Base-by-base conservation (phyloP, 2,113 vertebrate species). In the Tapirus terrestris region DNA sequence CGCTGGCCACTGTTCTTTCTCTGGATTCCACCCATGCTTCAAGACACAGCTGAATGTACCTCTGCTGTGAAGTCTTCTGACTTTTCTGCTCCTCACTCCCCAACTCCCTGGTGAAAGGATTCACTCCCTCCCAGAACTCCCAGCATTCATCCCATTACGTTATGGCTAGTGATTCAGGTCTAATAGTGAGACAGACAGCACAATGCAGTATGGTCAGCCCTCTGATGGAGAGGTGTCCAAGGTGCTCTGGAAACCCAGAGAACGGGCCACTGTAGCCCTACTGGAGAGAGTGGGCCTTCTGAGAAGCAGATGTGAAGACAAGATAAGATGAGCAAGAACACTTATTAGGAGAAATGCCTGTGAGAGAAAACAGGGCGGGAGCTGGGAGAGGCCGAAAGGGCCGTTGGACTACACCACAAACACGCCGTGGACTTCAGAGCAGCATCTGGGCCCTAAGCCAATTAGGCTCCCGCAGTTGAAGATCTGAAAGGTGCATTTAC, bases 381-480 rank as follows among this genome's bases (percentile, higher is more conserved):
- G 6, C 1, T 1, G 2, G 43, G n/a, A 70, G 51, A 67, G 51
- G 79, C 56, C 6, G 23, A 51, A 85, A 20, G 60, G 72, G 53
- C 20, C 3, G 0, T 21, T 33, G 39, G 33, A 58, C 45, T 58
- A 43, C 21, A 70, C 9, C 0, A 2, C 1, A 87, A 58, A 85
- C 36, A 3, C 1, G 1, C 2, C 21, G 1, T 1, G 11, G n/a
- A 18, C 39, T 63, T 83, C 51, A 33, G 20, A n/a, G 31, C 67
- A 25, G 60, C 5, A 0, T 39, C 31, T 36, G 31, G 16, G 0
- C 33, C 53, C 8, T 3, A n/a, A 60, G 86, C 48, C 48, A 20
- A 16, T 4, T 0, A 6, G 0, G 4, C 29, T 72, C 25, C 53
- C 0, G 0, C 8, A 20, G 16, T n/a, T 23, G n/a, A 3, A 79